These are phyloP conservation scores for Drosophila neotestacea DNA, from an alignment of 2,888 invertebrate species.

Conservation along the genomic window DNA sequence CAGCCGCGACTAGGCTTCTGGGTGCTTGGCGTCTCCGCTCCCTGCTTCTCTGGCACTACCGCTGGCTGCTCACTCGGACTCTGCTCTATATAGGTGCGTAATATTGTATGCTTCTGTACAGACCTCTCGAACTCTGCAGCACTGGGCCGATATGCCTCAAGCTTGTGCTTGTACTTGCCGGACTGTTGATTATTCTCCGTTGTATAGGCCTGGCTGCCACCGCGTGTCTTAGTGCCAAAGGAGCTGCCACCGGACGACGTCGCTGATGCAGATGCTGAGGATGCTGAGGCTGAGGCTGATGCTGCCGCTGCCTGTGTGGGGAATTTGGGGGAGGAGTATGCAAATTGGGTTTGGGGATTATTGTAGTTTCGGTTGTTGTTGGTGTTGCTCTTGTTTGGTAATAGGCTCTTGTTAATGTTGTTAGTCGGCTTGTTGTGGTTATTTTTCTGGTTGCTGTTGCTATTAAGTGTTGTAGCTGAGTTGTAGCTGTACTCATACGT, in stretches of 20 bases:
- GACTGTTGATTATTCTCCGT: slow-evolving; percentile 69
- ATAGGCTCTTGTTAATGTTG: slow-evolving; percentile 86
- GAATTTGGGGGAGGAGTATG: slow-evolving; percentile 63
- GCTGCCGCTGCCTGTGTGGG: slow-evolving; percentile 86
- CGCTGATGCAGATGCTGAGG: slow-evolving; percentile 34
- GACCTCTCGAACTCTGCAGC: slow-evolving; percentile 79
- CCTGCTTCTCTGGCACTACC: slow-evolving; percentile 74
- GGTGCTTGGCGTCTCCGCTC: slow-evolving; percentile 38
- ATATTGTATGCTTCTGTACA: slow-evolving; percentile 79
- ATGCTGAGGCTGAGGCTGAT: slow-evolving; percentile 68
- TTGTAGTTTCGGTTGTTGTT: slow-evolving; percentile 84
- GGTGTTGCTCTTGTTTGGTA: slow-evolving; percentile 70
- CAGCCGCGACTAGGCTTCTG: slow-evolving; percentile 75
- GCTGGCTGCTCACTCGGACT: slow-evolving; percentile 40
- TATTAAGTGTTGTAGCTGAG: slow-evolving; percentile 44
- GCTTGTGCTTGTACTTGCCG: slow-evolving; percentile 71
- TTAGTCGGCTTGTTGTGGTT: slow-evolving; percentile 86
- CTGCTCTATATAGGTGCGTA: slow-evolving; percentile 78
- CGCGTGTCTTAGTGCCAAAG: slow-evolving; percentile 68
- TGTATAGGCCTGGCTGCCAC: slow-evolving; percentile 73
- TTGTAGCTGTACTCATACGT: slow-evolving; percentile 83
- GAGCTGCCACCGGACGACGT: slow-evolving; percentile 63
- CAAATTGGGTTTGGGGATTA: slow-evolving; percentile 83
- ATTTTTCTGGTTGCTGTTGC: slow-evolving; percentile 74
- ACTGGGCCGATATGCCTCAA: slow-evolving; percentile 80